A percentile compares a stretch with the other conserved stretches of the same genome.
Conservation (phyloP, 2,888 invertebrate species). For the Tholera decimalis region DNA sequence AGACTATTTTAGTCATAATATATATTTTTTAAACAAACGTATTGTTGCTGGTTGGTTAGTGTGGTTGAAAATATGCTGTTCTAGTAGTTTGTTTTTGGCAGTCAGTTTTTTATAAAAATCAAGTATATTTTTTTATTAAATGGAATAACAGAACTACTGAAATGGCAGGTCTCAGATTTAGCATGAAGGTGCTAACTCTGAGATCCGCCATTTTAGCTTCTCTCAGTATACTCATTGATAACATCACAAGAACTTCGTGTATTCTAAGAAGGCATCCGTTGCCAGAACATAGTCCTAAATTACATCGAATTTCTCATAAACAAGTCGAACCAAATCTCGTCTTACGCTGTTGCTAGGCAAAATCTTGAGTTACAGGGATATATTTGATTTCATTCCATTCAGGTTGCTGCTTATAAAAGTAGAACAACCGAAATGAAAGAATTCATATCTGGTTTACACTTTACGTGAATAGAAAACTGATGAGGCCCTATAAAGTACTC, state of each 20-base stretch:
- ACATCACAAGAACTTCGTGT: not conserved
- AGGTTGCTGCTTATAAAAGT: slow-evolving; percentile 8
- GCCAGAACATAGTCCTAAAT: not conserved
- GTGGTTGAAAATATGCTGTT: no score
- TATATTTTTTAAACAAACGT: no score
- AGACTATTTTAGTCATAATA: no score
- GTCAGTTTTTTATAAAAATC: no score
- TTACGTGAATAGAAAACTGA: slow-evolving; percentile 24
- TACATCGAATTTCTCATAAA: not conserved
- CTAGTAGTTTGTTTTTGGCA: no score
- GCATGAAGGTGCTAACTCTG: no score
- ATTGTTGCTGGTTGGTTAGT: no score
- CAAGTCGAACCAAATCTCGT: not conserved
- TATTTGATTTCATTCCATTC: slow-evolving; percentile 36
- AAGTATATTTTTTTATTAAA: no score
- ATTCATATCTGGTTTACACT: slow-evolving; percentile 4
- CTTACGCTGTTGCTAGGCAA: slow-evolving; percentile 23
- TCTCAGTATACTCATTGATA: no score
- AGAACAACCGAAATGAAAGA: slow-evolving; percentile 23
- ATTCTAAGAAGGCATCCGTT: not conserved
- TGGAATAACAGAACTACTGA: no score
- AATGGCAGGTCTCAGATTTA: no score
- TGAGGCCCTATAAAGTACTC: slow-evolving; percentile 54
- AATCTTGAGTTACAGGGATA: slow-evolving; percentile 18
- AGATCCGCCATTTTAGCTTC: not conserved